A percentile compares a stretch with the other conserved stretches of the same genome.
Conservation (phyloP, 2,113 vertebrate species). For the Poeciliopsis turrubarensis region DNA sequence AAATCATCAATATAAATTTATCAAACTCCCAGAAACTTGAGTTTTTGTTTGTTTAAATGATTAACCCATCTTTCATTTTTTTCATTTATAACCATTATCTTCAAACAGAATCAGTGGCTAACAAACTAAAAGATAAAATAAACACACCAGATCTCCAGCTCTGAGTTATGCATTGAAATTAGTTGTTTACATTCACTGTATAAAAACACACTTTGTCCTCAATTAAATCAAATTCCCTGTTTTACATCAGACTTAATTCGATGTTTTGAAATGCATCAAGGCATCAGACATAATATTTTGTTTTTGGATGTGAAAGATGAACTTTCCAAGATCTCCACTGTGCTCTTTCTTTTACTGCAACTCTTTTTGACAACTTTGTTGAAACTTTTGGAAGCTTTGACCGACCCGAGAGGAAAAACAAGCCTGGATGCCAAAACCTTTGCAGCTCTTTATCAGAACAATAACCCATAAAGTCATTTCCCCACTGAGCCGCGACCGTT, state of each 20-base stretch:
- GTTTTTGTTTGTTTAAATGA: neutral
- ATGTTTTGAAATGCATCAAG: too few relatives aligned
- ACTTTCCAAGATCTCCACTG: neutral
- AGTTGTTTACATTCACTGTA: neutral
- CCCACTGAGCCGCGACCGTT: neutral
- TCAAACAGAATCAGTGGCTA: neutral
- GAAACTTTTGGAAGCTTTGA: slow-evolving; percentile 35
- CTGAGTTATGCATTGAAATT: neutral
- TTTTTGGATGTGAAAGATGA: too few relatives aligned
- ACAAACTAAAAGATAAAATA: neutral
- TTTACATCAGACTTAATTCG: neutral
- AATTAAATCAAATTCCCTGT: neutral
- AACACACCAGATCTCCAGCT: too few relatives aligned
- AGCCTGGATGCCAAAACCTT: slow-evolving; percentile 26
- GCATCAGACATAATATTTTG: too few relatives aligned
- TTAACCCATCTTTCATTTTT: neutral
- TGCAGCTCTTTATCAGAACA: slow-evolving; percentile 50
- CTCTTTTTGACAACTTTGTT: neutral
- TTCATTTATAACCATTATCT: neutral
- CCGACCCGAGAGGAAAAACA: slow-evolving; percentile 6
- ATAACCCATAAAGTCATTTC: slow-evolving; percentile 45
- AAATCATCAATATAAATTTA: neutral
- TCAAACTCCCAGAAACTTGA: neutral
- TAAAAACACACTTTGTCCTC: neutral
- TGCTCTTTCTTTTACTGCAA: neutral